A percentile compares a stretch with the other conserved stretches of the same genome.
Conservation (phyloP, 2,113 vertebrate species). For the Pituophis catenifer region DNA sequence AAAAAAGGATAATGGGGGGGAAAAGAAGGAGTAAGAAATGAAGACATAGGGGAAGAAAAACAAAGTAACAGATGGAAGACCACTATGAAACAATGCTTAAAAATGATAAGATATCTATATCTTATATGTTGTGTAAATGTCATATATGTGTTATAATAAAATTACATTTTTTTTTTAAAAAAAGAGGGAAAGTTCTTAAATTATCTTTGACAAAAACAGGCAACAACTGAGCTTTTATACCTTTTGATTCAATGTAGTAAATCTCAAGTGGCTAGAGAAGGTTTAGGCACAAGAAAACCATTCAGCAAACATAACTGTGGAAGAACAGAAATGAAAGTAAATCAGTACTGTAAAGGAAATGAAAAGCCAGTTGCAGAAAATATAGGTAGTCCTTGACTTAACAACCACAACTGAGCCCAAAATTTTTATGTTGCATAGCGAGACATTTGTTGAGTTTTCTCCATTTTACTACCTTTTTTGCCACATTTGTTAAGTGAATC, state of each 20-base stretch:
- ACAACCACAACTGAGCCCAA: background rate
- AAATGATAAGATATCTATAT: too few species aligned
- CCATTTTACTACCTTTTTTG: background rate
- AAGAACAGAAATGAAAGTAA: background rate
- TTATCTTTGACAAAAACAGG: background rate
- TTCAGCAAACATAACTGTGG: background rate
- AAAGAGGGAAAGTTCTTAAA: background rate
- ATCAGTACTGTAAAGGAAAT: background rate
- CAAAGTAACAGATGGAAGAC: too few species aligned
- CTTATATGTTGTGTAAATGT: too few species aligned
- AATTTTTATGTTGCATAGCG: background rate
- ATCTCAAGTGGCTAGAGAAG: background rate
- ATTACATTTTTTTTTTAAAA: too few species aligned
- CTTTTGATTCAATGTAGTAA: background rate
- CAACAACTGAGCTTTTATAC: background rate
- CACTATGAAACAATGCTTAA: too few species aligned
- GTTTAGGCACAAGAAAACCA: background rate
- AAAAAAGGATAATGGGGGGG: too few species aligned
- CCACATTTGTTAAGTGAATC: background rate
- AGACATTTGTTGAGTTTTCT: background rate
- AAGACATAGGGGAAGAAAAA: too few species aligned
- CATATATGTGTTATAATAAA: too few species aligned
- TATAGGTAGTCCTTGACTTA: background rate
- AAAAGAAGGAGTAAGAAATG: too few species aligned
- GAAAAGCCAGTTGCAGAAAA: background rate